These are phyloP conservation scores for Hippoglossus stenolepis DNA, from an alignment of 2,113 vertebrate genomes.

Conservation along the genomic window DNA sequence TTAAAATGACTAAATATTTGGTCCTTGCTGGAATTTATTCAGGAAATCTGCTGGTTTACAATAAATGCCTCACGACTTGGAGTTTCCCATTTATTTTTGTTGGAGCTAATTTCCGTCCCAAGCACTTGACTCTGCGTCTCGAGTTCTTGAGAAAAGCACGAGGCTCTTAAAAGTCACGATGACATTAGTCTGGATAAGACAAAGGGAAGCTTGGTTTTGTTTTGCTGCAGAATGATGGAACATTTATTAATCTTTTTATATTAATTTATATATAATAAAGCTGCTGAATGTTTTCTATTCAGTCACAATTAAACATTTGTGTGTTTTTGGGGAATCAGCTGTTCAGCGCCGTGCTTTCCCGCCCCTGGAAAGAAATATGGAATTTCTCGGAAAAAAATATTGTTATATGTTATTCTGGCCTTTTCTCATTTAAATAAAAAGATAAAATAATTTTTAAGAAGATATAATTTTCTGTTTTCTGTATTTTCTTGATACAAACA, in stretches of 20 bases:
- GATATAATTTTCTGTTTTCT: too few relatives aligned
- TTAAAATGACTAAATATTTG: conserved; percentile 8
- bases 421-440: too few relatives aligned
- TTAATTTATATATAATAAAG: neutral
- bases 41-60: neutral
- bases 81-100: neutral
- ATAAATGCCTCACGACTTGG: conserved; percentile 33
- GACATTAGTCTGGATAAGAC: too few relatives aligned
- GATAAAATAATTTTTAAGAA: too few relatives aligned
- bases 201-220: neutral
- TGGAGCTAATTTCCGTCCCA: neutral
- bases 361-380: too few relatives aligned
- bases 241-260: neutral
- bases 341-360: too few relatives aligned
- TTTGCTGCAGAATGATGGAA: neutral
- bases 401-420: too few relatives aligned
- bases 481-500: too few relatives aligned
- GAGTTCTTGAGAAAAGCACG: conserved; percentile 1
- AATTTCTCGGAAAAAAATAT: too few relatives aligned
- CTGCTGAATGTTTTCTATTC: neutral
- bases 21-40: neutral
- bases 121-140: neutral
- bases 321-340: too few relatives aligned
- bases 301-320: too few relatives aligned
- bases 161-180: neutral